Conservation (phyloP, 2,797 vertebrate genomes). For the Fistularia commersonii region DNA sequence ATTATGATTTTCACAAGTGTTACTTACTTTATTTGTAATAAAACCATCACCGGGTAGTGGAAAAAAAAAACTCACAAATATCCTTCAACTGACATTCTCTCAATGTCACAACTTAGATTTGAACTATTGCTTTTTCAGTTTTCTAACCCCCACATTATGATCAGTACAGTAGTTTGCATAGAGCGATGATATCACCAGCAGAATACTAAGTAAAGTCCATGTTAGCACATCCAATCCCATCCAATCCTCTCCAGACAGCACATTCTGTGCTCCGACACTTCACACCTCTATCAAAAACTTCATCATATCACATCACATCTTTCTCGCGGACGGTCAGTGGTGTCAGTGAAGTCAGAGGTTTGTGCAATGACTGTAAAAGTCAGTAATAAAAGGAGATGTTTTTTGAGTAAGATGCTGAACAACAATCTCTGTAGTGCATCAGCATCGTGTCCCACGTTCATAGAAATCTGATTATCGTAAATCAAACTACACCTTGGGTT, state of each 20-base stretch:
- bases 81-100: slow-evolving; percentile 7
- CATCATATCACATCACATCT: background rate
- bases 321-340: background rate
- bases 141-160: slow-evolving; percentile 6
- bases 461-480: background rate
- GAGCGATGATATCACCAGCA: background rate
- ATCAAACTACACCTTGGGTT: background rate
- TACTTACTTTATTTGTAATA: slow-evolving; percentile 19
- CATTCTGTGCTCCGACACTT: background rate
- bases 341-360: background rate
- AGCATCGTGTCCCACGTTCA: slow-evolving; percentile 8
- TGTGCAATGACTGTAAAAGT: slow-evolving; percentile 3
- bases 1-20: slow-evolving; percentile 24
- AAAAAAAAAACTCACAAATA: background rate
- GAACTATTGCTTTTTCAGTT: background rate
- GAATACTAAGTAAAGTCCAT: too few relatives aligned
- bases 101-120: slow-evolving; percentile 8
- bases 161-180: slow-evolving; percentile 1
- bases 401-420: background rate
- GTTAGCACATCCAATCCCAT: background rate
- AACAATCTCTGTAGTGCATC: too few relatives aligned
- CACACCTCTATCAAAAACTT: too few relatives aligned
- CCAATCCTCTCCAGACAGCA: background rate
- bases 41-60: slow-evolving; percentile 32
- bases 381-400: background rate